These are phyloP conservation scores for Remorina albescens DNA, from an alignment of 2,797 vertebrate species.

Conservation along the genomic window DNA sequence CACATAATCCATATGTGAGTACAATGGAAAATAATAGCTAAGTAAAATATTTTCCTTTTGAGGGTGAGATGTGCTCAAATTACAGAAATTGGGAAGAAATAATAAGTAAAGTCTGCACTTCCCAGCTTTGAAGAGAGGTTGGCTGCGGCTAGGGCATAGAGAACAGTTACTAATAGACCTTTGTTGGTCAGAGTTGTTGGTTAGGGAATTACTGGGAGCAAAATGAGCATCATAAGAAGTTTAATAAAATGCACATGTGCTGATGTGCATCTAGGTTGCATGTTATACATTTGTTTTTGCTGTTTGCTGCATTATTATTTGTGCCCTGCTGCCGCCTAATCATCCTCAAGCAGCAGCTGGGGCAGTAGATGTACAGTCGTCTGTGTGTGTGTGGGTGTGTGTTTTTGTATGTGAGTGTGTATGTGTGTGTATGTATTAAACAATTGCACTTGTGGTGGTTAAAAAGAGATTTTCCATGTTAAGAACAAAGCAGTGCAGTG, in stretches of 20 bases:
- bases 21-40: not conserved
- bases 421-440: conserved; percentile 23
- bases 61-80: not conserved
- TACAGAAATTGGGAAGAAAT: not conserved
- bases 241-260: conserved; percentile 31
- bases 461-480: conserved; percentile 90
- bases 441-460: conserved; percentile 86
- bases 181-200: conserved; percentile 29
- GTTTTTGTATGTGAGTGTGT: conserved; percentile 21
- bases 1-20: not conserved
- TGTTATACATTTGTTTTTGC: conserved; percentile 48
- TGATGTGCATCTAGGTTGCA: conserved; percentile 19
- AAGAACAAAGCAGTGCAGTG: conserved; percentile 90
- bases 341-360: conserved; percentile 83
- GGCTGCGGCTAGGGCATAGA: not conserved
- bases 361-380: conserved; percentile 73
- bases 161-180: conserved; percentile 3
- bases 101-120: not conserved
- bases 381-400: not conserved
- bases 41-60: not conserved
- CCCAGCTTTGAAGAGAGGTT: not conserved
- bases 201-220: conserved; percentile 7
- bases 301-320: conserved; percentile 77
- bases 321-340: conserved; percentile 84
- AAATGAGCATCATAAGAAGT: conserved; percentile 15